Evolutionary conservation across 2,888 invertebrate genomes (phyloP).

Genomic region (Rhimphoctona megacephalus): DNA sequence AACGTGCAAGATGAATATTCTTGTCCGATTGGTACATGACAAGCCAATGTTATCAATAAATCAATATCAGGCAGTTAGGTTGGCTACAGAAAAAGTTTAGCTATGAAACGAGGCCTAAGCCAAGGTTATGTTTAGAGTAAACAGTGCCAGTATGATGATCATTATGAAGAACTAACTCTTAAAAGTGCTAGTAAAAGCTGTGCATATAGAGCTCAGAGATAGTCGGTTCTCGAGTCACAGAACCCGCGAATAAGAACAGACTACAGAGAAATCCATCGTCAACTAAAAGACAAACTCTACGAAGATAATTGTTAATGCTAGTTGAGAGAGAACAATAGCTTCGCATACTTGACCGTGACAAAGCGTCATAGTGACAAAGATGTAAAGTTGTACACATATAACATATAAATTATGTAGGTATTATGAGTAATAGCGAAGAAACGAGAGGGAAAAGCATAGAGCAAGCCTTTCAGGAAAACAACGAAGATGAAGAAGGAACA

Average conservation of each 20-base stretch:
- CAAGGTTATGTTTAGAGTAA: neutral
- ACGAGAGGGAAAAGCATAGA: constrained; percentile 24
- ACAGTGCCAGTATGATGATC: constrained; percentile 1
- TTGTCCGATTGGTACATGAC: neutral
- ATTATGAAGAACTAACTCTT: constrained; percentile 47
- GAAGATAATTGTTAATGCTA: constrained; percentile 69
- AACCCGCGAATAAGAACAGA: constrained; percentile 29
- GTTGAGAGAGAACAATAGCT: constrained; percentile 66
- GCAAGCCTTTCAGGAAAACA: constrained; percentile 39
- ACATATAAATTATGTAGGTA: constrained; percentile 26
- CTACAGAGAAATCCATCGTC: neutral
- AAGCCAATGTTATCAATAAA: neutral
- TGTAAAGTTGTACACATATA: constrained; percentile 41
- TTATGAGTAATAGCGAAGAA: constrained; percentile 1
- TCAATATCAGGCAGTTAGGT: neutral
- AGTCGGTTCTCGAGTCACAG: constrained; percentile 6
- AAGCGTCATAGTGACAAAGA: constrained; percentile 64
- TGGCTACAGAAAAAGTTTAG: neutral
- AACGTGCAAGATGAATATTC: neutral
- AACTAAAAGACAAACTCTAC: constrained; percentile 41
- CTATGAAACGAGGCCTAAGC: constrained; percentile 1
- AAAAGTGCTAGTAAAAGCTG: neutral
- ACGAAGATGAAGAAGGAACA: constrained; percentile 18
- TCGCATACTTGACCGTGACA: constrained; percentile 68
- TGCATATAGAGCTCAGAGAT: neutral